phyloP scores from a whole-genome alignment of 2,888 invertebrate species.

The Cantharis rufa region DNA sequence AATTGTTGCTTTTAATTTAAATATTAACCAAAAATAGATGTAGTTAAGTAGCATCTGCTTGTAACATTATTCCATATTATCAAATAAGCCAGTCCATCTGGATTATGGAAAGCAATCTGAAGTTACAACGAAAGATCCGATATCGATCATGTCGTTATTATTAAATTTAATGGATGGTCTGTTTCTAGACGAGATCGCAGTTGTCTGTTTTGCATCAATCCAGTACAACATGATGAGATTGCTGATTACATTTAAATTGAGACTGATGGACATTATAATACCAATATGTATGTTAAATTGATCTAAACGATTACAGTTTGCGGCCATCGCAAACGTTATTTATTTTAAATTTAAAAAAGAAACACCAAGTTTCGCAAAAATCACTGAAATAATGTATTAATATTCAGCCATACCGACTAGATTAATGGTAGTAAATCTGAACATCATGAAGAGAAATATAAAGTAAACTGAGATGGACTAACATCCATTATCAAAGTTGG shows the following conservation, averaged over 20 bases:
- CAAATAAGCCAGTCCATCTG: conserved; percentile 11
- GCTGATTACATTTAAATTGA: conserved; percentile 50
- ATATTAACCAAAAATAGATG: not conserved
- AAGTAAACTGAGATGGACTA: conserved; percentile 24
- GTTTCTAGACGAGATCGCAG: conserved; percentile 31
- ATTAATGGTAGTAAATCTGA: conserved; percentile 10
- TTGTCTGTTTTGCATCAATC: conserved; percentile 35
- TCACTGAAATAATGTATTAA: not conserved
- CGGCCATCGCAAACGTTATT: conserved; percentile 40
- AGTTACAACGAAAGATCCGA: conserved; percentile 19
- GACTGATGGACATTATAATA: conserved; percentile 53
- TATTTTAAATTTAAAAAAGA: conserved; percentile 20
- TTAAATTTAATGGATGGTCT: conserved; percentile 34
- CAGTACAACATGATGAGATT: conserved; percentile 38
- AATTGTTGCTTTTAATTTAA: not conserved
- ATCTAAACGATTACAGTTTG: conserved; percentile 45
- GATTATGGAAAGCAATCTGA: conserved; percentile 10
- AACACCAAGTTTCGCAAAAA: not conserved
- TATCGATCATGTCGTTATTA: conserved; percentile 31
- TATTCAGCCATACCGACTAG: not conserved
- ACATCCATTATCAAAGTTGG: conserved; percentile 39
- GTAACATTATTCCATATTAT: not conserved
- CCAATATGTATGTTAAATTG: conserved; percentile 48
- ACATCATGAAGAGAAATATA: conserved; percentile 16
- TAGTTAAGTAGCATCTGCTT: not conserved